Percentiles rank a stretch among this genome's conserved stretches.
phyloP scores from a whole-genome alignment of 2,797 vertebrate genomes.

The Accipiter minullus region DNA sequence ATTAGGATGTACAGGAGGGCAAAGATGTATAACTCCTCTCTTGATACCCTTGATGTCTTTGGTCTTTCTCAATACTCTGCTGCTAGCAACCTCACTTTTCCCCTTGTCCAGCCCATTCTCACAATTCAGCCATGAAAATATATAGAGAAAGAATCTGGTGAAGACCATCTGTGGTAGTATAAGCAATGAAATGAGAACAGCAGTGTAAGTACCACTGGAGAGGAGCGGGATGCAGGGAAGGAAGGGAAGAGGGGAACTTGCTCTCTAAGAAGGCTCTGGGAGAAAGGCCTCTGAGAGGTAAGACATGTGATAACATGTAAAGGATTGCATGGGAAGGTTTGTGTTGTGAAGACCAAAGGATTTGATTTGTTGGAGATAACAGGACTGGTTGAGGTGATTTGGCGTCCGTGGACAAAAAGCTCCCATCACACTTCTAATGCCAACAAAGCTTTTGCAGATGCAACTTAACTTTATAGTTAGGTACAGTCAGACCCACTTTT shows the following conservation, averaged over 20 bases:
- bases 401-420: background rate
- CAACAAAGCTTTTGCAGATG: background rate
- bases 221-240: background rate
- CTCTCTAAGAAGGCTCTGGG: background rate
- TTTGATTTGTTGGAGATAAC: background rate
- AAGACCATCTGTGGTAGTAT: background rate
- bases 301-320: background rate
- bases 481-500: background rate
- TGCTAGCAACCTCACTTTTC: background rate
- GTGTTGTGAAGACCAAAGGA: background rate
- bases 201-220: background rate
- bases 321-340: background rate
- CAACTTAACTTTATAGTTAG: background rate
- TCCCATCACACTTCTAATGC: background rate
- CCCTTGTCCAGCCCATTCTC: background rate
- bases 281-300: background rate
- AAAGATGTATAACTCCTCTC: background rate
- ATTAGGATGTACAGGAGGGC: background rate
- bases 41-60: background rate
- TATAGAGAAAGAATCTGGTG: background rate
- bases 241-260: background rate
- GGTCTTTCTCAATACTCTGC: background rate
- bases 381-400: background rate
- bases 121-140: background rate
- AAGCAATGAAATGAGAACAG: background rate